phyloP scores from a whole-genome alignment of 2,113 vertebrate species.

The Henicopernis longicauda region DNA sequence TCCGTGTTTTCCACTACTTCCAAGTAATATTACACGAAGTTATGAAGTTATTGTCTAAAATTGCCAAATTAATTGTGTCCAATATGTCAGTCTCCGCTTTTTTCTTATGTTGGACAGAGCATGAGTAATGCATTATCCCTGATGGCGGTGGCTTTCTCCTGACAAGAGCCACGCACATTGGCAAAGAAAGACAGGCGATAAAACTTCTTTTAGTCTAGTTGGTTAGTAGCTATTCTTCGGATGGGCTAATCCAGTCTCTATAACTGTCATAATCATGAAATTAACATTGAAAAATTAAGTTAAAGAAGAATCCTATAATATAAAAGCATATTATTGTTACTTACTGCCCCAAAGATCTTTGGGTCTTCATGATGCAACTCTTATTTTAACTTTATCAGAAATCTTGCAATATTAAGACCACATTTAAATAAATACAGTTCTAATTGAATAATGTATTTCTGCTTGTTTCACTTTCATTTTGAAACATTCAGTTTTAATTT shows the following conservation, averaged over 20 bases:
- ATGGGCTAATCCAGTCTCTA: background rate
- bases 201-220: background rate
- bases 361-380: rapidly evolving
- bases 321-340: background rate
- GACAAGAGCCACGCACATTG: background rate
- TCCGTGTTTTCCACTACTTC: background rate
- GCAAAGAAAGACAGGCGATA: background rate
- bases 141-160: background rate
- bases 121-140: background rate
- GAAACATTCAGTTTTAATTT: background rate
- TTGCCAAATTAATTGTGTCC: background rate
- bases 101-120: background rate
- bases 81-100: background rate
- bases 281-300: background rate
- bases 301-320: background rate
- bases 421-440: background rate
- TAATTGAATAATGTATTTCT: background rate
- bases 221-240: background rate
- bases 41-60: background rate
- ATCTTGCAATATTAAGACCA: background rate
- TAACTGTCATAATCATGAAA: background rate
- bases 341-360: background rate
- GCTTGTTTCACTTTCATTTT: background rate
- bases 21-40: background rate
- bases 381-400: background rate